These are phyloP conservation scores for Perdix hodgsoniae DNA, from an alignment of 2,797 vertebrate species.

Conservation along the genomic window DNA sequence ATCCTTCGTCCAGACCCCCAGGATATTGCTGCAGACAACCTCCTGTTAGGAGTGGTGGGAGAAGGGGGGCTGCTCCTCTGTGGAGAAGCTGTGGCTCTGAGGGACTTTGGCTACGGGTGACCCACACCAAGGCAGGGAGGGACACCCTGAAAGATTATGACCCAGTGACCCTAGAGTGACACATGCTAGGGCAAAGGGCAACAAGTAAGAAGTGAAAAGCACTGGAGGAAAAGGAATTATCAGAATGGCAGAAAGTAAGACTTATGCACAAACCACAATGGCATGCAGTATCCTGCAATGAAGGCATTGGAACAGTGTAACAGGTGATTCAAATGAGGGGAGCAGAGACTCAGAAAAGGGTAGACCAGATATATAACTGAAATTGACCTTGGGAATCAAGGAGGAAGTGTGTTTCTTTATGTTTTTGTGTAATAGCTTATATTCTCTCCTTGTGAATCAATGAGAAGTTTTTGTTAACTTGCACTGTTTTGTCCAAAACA, in stretches of 20 bases:
- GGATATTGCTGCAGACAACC: rapidly evolving
- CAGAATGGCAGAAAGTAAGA: neutral
- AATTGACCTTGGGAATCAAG: neutral
- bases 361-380: neutral
- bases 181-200: neutral
- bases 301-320: neutral
- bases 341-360: neutral
- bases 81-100: neutral
- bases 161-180: neutral
- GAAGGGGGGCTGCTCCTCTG: rapidly evolving
- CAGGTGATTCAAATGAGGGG: neutral
- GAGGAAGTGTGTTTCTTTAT: neutral
- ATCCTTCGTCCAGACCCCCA: too few species aligned
- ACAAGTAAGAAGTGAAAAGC: neutral
- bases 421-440: neutral
- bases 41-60: neutral
- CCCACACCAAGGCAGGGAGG: neutral
- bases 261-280: neutral
- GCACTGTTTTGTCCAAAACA: neutral
- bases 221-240: neutral
- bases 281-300: neutral
- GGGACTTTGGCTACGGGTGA: neutral
- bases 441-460: neutral
- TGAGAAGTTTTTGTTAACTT: neutral
- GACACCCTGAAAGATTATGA: neutral